Conservation (phyloP, 2,888 invertebrate genomes). For the Parascotia fuliginaria region DNA sequence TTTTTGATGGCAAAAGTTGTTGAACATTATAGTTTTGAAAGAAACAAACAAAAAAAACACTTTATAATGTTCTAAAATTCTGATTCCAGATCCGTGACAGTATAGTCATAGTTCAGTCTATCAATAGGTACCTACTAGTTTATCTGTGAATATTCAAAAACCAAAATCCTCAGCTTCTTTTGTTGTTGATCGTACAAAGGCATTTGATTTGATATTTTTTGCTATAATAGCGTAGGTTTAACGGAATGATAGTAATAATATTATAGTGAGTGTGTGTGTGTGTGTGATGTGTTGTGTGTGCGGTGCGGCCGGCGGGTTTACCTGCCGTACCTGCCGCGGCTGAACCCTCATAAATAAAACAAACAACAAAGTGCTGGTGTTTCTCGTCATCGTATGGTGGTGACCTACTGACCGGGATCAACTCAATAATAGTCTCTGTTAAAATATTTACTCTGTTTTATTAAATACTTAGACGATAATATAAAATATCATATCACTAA, state of each 20-base stretch:
- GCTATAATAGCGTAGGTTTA: too few relatives aligned
- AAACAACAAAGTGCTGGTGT: constrained; percentile 44
- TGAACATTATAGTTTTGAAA: too few relatives aligned
- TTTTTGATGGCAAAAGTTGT: too few relatives aligned
- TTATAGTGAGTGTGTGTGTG: constrained; percentile 31
- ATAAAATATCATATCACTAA: constrained; percentile 80
- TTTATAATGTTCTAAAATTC: too few relatives aligned
- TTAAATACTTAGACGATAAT: constrained; percentile 79
- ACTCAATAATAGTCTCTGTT: constrained; percentile 70
- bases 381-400: constrained; percentile 45
- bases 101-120: too few relatives aligned
- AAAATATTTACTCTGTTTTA: constrained; percentile 83
- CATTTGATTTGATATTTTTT: not conserved
- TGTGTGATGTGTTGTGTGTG: constrained; percentile 7
- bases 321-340: constrained; percentile 9
- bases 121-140: too few relatives aligned
- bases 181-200: constrained; percentile 31
- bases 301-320: constrained; percentile 6
- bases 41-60: too few relatives aligned
- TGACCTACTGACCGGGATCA: constrained; percentile 67
- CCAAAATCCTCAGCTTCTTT: too few relatives aligned
- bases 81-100: too few relatives aligned
- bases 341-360: constrained; percentile 53
- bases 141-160: too few relatives aligned
- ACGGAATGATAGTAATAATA: constrained; percentile 18